These are phyloP conservation scores for Chaetogeoica ovagalla DNA, from an alignment of 2,888 invertebrate species.

Conservation along the genomic window DNA sequence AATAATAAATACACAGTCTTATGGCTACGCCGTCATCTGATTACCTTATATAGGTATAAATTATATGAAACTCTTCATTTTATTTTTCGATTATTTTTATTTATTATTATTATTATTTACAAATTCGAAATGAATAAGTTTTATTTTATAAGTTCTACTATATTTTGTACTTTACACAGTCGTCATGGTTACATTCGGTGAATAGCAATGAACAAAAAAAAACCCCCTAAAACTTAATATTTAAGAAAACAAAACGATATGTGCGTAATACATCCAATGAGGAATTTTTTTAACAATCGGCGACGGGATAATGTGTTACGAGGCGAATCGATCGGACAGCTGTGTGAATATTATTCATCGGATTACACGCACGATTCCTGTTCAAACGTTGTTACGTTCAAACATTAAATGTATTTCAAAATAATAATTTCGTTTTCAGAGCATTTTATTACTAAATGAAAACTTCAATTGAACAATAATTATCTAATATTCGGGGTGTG, in stretches of 20 bases:
- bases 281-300: constrained; percentile 33
- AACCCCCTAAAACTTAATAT: constrained; percentile 35
- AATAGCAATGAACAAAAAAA: constrained; percentile 18
- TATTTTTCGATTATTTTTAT: constrained; percentile 34
- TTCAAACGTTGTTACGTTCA: background rate
- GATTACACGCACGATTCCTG: background rate
- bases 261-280: background rate
- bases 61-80: constrained; percentile 23
- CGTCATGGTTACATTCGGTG: constrained; percentile 44
- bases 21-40: constrained; percentile 12
- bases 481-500: no score
- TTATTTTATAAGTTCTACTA: constrained; percentile 48
- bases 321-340: constrained; percentile 15
- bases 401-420: no score
- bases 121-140: constrained; percentile 47
- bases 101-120: constrained; percentile 13
- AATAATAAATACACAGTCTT: background rate
- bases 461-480: no score
- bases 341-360: background rate
- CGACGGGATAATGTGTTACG: constrained; percentile 14
- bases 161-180: constrained; percentile 42
- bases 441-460: no score
- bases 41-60: constrained; percentile 27
- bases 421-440: no score
- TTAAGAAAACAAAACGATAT: constrained; percentile 39